Percentiles rank a stretch among this genome's conserved stretches.
Evolutionary conservation across 2,113 vertebrate genomes (phyloP).

Genomic region (Daubentonia madagascariensis): DNA sequence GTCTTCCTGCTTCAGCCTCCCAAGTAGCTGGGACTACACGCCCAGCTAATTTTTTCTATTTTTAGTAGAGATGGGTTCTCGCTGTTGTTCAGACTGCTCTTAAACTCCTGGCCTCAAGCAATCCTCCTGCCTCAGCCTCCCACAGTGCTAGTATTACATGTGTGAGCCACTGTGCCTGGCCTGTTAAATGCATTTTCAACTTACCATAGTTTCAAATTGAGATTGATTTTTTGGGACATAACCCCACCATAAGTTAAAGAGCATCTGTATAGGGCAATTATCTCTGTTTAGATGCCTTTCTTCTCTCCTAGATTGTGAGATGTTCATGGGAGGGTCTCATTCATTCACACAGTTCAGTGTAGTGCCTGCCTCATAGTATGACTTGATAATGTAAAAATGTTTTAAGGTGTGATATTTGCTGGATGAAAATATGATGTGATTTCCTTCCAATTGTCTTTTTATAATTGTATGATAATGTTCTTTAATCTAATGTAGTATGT

Average conservation of each 20-base stretch:
- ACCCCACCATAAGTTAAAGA: neutral
- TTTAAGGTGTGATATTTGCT: conserved; percentile 2
- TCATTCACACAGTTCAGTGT: neutral
- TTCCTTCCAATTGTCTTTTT: neutral
- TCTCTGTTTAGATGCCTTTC: neutral
- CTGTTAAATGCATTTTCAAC: neutral
- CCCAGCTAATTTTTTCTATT: too few species aligned
- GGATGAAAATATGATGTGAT: neutral
- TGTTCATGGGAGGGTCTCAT: neutral
- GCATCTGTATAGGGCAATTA: neutral
- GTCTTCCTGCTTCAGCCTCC: too few species aligned
- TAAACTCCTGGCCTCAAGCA: too few species aligned
- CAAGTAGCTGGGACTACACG: too few species aligned
- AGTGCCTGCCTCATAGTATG: neutral
- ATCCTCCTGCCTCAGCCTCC: too few species aligned
- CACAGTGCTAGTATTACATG: too few species aligned
- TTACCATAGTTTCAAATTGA: neutral
- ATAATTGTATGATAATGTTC: neutral
- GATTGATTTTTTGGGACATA: neutral
- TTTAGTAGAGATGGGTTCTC: too few species aligned
- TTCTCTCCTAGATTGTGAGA: neutral
- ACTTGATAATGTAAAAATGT: neutral
- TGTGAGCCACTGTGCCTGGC: too few species aligned
- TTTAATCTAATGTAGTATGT: conserved; percentile 14
- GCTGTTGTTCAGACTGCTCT: too few species aligned